Evolutionary conservation across 1,140 invertebrate genomes (phyloP).

Genomic region (Hyposmocoma kahamanoa): DNA sequence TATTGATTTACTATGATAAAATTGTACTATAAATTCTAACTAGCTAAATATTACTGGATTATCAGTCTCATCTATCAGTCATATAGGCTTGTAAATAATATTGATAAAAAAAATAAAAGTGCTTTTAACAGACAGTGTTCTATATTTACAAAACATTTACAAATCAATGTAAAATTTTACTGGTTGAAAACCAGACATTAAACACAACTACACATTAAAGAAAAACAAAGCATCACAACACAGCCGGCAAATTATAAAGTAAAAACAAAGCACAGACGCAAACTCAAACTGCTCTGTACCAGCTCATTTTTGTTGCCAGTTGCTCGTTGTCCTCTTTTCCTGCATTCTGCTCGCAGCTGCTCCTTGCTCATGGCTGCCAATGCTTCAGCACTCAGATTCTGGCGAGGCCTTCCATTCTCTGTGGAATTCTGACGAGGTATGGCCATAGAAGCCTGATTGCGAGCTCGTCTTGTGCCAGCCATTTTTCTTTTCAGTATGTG

Average conservation of each 20-base stretch:
- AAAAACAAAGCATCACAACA: conserved; percentile 44
- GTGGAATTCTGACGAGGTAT: conserved; percentile 60
- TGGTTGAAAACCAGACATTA: neutral
- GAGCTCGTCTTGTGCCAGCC: conserved; percentile 55
- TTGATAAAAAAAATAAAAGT: no score
- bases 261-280: conserved; percentile 43
- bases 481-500: conserved; percentile 14
- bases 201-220: neutral
- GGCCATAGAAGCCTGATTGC: conserved; percentile 54
- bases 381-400: conserved; percentile 62
- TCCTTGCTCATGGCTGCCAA: conserved; percentile 76
- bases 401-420: conserved; percentile 57
- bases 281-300: conserved; percentile 66
- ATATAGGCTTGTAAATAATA: no score
- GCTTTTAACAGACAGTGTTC: no score
- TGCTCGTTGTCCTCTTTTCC: conserved; percentile 75
- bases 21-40: no score
- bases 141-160: no score
- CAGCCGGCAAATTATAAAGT: conserved; percentile 38
- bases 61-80: no score
- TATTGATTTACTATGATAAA: no score
- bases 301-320: conserved; percentile 78
- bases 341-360: conserved; percentile 76
- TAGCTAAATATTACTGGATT: no score
- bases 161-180: neutral